A percentile compares a stretch with the other conserved stretches of the same genome.
phyloP scores from a whole-genome alignment of 2,888 invertebrate genomes.

The Coenonympha glycerion region DNA sequence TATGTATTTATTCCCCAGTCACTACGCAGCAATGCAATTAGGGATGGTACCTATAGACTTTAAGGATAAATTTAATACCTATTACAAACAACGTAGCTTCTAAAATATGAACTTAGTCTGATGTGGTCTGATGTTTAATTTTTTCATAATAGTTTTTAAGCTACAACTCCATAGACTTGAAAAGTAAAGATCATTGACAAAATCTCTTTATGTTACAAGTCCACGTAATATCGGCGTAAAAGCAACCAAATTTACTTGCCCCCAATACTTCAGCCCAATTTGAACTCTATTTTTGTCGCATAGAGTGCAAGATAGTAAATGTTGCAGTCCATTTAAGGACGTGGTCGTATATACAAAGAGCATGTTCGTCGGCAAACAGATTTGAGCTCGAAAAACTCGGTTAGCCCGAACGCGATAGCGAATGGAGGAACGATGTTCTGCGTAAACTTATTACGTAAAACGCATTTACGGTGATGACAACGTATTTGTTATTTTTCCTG shows the following conservation, averaged over 20 bases:
- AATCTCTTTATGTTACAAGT: slow-evolving; percentile 7
- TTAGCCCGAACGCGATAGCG: slow-evolving; percentile 43
- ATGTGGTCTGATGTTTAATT: too few relatives aligned
- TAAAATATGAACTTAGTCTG: too few relatives aligned
- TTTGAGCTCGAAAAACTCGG: slow-evolving; percentile 46
- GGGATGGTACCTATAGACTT: too few relatives aligned
- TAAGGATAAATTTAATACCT: too few relatives aligned
- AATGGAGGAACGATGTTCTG: slow-evolving; percentile 64
- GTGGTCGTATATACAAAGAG: slow-evolving; percentile 18
- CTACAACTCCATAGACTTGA: background rate
- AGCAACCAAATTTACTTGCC: background rate
- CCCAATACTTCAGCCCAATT: background rate
- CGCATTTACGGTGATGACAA: slow-evolving; percentile 23
- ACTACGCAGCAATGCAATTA: too few relatives aligned
- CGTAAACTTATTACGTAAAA: slow-evolving; percentile 57
- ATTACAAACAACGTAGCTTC: too few relatives aligned
- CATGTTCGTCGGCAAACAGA: slow-evolving; percentile 37
- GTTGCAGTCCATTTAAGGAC: background rate
- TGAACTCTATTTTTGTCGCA: background rate
- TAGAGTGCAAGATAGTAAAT: background rate
- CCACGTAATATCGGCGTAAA: slow-evolving; percentile 1
- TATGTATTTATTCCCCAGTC: too few relatives aligned
- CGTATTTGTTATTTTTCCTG: slow-evolving; percentile 19
- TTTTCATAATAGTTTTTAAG: too few relatives aligned
- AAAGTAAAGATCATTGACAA: slow-evolving; percentile 5